Conservation (phyloP, 2,888 invertebrate species). For the Coelogynopora nodosa region DNA sequence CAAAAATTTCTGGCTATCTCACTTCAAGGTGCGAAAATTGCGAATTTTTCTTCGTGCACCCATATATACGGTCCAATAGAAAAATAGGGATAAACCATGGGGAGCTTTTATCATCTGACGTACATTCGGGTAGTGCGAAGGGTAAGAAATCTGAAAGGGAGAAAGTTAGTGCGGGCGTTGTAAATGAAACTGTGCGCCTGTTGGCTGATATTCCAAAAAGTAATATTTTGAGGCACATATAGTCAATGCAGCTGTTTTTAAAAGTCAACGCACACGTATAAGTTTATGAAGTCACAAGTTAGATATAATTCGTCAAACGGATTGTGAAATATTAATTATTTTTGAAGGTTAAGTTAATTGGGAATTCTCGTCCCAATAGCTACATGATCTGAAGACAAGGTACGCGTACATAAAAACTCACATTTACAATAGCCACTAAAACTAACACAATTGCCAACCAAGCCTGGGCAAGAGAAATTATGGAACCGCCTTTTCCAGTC, state of each 20-base stretch:
- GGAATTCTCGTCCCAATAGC: neutral
- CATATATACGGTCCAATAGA: too few species aligned
- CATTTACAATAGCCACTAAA: too few species aligned
- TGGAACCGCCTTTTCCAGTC: neutral
- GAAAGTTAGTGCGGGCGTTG: neutral
- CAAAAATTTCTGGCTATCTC: too few species aligned
- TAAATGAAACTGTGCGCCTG: neutral
- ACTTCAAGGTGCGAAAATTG: too few species aligned
- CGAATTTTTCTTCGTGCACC: too few species aligned
- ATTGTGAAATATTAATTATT: neutral
- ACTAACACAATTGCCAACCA: too few species aligned
- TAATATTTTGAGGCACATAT: neutral
- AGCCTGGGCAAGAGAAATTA: too few species aligned
- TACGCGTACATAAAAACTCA: too few species aligned
- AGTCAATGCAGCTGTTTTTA: neutral
- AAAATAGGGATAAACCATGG: too few species aligned
- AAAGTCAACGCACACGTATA: neutral
- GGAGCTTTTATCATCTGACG: too few species aligned
- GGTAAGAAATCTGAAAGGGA: neutral
- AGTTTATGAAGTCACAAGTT: neutral
- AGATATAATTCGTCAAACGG: neutral
- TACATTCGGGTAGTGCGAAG: too few species aligned
- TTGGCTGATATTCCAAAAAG: neutral
- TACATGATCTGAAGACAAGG: too few species aligned
- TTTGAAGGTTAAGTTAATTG: neutral